Base-by-base conservation (phyloP, 2,113 vertebrate species). In the Tachycineta bicolor region DNA sequence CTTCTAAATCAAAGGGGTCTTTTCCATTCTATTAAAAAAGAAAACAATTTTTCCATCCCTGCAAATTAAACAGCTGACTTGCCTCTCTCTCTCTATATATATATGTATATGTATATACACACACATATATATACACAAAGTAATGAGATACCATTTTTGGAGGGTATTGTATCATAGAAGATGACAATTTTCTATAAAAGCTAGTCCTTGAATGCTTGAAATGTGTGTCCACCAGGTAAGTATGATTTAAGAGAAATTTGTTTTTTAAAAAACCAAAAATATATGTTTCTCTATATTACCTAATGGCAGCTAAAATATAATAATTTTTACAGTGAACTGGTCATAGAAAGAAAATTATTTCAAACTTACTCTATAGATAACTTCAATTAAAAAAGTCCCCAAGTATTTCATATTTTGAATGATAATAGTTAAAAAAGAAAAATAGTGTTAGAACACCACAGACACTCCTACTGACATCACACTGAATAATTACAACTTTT, bases 271-370 rank as follows among this genome's bases (percentile, higher is more conserved):
- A 97, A 96, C 71, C 88, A 97, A 97, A 98, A 98, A 98, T 83
- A 97, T 96, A 95, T 67, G 39, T 92, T 94, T 97, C 94, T 97
- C 87, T 97, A 91, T 85, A 94, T 91, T 97, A 96, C 93, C 92
- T 87, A 93, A 96, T 75, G 91, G 96, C 74, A 96, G 96, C 87
- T 96, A 97, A 97, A 97, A 98, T 97, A 98, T 73, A 97, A 94
- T 91, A 96, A 89, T 95, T 97, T 83, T 97, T 98, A 97, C 97
- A 98, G 96, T 98, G 96, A 97, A 94, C 83, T 97, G 97, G 94
- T 98, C 97, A 97, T 97, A 96, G 83, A 95, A 94, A 96, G 92
- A 96, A 97, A 97, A 96, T 97, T 97, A 97, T 93, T 97, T 96
- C 87, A 92, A 97, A 77, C 94, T 96, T 96, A 97, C 84, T 96